Percentiles rank a stretch among this genome's conserved stretches.
phyloP scores from a whole-genome alignment of 53 echinoderm and acorn worm species.

The Astropecten irregularis region DNA sequence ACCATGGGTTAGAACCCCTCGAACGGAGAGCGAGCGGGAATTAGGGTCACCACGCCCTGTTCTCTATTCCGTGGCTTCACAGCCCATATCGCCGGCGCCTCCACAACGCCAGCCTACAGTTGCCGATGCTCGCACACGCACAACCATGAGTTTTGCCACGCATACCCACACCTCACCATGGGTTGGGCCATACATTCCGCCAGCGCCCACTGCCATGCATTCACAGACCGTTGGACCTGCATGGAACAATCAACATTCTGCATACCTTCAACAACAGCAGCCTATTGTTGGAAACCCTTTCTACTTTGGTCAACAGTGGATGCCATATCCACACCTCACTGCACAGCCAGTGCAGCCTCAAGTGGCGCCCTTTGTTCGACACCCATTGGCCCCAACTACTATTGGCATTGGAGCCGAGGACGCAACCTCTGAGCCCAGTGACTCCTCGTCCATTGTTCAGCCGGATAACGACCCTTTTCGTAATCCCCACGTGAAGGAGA shows the following conservation, averaged over 20 bases:
- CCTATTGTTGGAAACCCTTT: not conserved
- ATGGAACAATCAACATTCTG: not conserved
- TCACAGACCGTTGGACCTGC: too few relatives aligned
- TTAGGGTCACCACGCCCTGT: conserved; percentile 1
- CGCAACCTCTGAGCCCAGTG: not conserved
- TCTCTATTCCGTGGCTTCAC: not conserved
- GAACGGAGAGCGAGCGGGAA: not conserved
- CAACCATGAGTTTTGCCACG: not conserved
- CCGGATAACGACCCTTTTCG: not conserved
- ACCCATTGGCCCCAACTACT: not conserved
- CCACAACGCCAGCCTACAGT: not conserved
- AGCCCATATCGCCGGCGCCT: not conserved
- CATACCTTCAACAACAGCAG: not conserved
- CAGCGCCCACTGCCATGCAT: not conserved
- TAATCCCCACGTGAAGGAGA: not conserved
- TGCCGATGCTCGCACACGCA: not conserved
- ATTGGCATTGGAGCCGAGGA: not conserved
- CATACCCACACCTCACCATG: conserved; percentile 4
- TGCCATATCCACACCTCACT: not conserved
- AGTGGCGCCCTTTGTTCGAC: not conserved
- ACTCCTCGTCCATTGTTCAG: not conserved
- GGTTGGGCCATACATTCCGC: not conserved
- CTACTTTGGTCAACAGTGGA: not conserved
- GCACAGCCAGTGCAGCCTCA: not conserved
- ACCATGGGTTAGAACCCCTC: not conserved